Evolutionary conservation across 1,140 invertebrate genomes (phyloP), one percentile per base, ranked within the genome.

Genomic region (Ridgeia piscesae): DNA sequence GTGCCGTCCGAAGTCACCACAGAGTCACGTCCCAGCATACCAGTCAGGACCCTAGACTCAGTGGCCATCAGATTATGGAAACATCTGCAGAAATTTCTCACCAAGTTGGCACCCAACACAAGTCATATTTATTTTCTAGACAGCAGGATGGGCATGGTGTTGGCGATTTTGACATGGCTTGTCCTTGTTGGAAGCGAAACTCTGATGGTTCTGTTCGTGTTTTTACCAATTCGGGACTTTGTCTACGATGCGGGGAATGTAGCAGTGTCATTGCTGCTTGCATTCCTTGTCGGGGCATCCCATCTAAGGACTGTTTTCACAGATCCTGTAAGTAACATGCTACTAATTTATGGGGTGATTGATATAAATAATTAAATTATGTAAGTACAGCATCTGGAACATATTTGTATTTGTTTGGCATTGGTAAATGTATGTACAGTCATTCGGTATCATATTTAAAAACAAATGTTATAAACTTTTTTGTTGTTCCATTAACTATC

Each of bases 271-370:
- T 34, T 91, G 31, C n/a, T 48, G 33, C 91, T 89, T 77, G 92
- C 92, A 2, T 92, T 91, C 42, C 91, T 93, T 27, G 93, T 77
- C 14, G 91, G 92, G 34, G 90, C 92, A 14, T 58, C 91, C 31
- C 93, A 93, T 88, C 89, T 93, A 48, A 35, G 50, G 58, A 48
- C 89, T 33, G 88, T 91, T 50, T 92, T 93, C 91, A 91, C 93
- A 88, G 92, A 93, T 77, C 93, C 93, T 31, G 93, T 93, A 50
- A 93, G 92, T 90, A n/a, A 77, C 4, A 21, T 31, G 27, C 58
- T 77, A 21, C 11, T 77, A 8, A 50, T 11, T 21, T 21, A 50
- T 50, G 48, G 48, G 8, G 21, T 50, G 21, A 11, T 50, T 21
- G 8, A 21, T 50, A 50, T 50, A 21, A 50, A 8, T 50, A 21